Evolutionary conservation across 2,888 invertebrate genomes (phyloP).

Genomic region (Ectropis crepuscularia): DNA sequence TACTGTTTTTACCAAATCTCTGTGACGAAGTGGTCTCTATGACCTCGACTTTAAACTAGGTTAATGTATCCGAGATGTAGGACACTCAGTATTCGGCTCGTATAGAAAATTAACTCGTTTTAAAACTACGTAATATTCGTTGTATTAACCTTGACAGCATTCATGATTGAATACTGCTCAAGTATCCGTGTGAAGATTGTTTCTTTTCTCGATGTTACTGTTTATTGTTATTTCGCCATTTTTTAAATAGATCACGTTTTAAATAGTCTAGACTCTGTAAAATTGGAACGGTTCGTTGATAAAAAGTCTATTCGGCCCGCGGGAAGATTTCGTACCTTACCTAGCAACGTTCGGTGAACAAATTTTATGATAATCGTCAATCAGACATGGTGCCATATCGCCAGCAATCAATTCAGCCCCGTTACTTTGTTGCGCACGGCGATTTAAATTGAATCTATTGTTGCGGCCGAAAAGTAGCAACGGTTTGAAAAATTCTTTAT

Average conservation of each 20-base stretch:
- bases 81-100: conserved; percentile 65
- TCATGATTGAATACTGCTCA: conserved; percentile 48
- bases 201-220: conserved; percentile 22
- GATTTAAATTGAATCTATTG: conserved; percentile 23
- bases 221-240: conserved; percentile 12
- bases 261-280: conserved; percentile 9
- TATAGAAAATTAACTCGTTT: conserved; percentile 58
- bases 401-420: conserved; percentile 30
- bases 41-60: conserved; percentile 73
- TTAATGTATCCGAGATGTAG: conserved; percentile 75
- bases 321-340: conserved; percentile 21
- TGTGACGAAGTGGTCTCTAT: conserved; percentile 61
- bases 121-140: conserved; percentile 47
- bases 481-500: conserved; percentile 13
- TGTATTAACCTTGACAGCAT: conserved; percentile 65
- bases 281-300: conserved; percentile 5
- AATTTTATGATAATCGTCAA: conserved; percentile 40
- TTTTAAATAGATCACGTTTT: conserved; percentile 7
- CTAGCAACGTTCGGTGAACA: conserved; percentile 29
- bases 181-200: conserved; percentile 52
- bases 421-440: conserved; percentile 26
- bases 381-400: conserved; percentile 36
- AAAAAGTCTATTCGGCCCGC: conserved; percentile 8
- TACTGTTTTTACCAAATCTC: conserved; percentile 48
- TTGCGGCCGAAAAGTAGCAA: conserved; percentile 1